Evolutionary conservation across 2,888 invertebrate species (phyloP), one percentile per base, ranked within the genome.

Genomic region (Tinea trinotella): DNA sequence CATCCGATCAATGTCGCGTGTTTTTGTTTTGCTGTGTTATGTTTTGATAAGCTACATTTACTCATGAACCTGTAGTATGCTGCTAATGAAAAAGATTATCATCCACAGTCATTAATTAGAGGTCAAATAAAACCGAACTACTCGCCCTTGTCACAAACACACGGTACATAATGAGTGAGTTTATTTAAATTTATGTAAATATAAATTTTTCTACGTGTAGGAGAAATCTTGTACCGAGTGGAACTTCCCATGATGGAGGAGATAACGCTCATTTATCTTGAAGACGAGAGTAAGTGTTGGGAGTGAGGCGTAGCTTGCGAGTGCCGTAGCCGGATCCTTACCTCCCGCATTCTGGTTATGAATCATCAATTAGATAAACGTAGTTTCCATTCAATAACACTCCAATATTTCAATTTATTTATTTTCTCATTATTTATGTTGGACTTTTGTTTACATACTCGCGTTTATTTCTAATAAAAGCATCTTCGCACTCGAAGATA

Each of bases 211-310:
- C 77, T 87, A 85, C 84, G 83, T 87, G 78, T 87, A 87, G 92
- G 92, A 89, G 93, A 94, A 91, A 94, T 94, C 91, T 93, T 94
- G 92, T 94, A 93, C 90, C 93, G 93, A 89, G 93, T 94, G 91
- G 93, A 93, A 91, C 92, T 94, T 89, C 93, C 93, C 88, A 92
- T 93, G 91, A 93, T 93, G 93, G 93, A 94, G 91, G 93, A 94
- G 91, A 93, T 94, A 88, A 94, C 94, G 87, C 92, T 94, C 90
- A 93, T 94, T 89, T 94, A 93, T 93, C 92, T 94, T 92, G 94
- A 94, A 92, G 93, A 93, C 92, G 91, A 90, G 88, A 88, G 90
- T 90, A 90, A 90, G 90, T 89, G 82, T 76, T 81, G 85, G 87
- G 86, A 85, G 86, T 83, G 85, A 83, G 85, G 87, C 82, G 86